Conservation (phyloP, 2,888 invertebrate species). For the Isoperla grammatica region DNA sequence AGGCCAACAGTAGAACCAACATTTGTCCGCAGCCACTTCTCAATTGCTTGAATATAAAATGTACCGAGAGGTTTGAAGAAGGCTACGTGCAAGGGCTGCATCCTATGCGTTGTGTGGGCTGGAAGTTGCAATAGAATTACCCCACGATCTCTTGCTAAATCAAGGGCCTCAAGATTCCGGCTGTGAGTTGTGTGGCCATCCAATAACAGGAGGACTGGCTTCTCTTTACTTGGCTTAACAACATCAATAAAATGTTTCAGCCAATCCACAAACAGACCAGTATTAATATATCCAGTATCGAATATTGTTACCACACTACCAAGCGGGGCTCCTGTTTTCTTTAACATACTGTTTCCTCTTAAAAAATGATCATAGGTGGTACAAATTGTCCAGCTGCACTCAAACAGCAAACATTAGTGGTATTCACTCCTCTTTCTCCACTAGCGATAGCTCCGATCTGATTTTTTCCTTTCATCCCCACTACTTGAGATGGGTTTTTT, state of each 20-base stretch:
- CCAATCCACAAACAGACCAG: constrained; percentile 20
- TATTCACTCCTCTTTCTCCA: constrained; percentile 33
- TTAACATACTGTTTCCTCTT: too few relatives aligned
- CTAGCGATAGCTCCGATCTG: constrained; percentile 26
- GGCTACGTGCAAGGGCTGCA: constrained; percentile 26
- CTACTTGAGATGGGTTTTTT: constrained; percentile 29
- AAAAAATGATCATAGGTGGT: constrained; percentile 29
- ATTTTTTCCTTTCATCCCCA: constrained; percentile 31
- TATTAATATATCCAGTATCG: constrained; percentile 22
- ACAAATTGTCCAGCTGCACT: constrained; percentile 27
- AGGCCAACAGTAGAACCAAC: too few relatives aligned
- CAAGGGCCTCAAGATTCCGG: constrained; percentile 21
- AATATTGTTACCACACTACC: constrained; percentile 21
- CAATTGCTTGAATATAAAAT: constrained; percentile 28
- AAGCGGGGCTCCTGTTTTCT: constrained; percentile 21
- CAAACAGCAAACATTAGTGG: constrained; percentile 31
- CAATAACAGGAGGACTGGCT: constrained; percentile 20
- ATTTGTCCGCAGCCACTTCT: constrained; percentile 20
- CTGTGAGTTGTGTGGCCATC: constrained; percentile 22
- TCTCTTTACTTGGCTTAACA: constrained; percentile 10
- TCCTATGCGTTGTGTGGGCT: constrained; percentile 21
- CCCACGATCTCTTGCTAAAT: constrained; percentile 7
- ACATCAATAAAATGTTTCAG: constrained; percentile 5
- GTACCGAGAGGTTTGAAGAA: constrained; percentile 34
- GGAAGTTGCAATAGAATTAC: constrained; percentile 21